Evolutionary conservation across 1,140 invertebrate genomes (phyloP).

Genomic region (Ectropis grisescens): DNA sequence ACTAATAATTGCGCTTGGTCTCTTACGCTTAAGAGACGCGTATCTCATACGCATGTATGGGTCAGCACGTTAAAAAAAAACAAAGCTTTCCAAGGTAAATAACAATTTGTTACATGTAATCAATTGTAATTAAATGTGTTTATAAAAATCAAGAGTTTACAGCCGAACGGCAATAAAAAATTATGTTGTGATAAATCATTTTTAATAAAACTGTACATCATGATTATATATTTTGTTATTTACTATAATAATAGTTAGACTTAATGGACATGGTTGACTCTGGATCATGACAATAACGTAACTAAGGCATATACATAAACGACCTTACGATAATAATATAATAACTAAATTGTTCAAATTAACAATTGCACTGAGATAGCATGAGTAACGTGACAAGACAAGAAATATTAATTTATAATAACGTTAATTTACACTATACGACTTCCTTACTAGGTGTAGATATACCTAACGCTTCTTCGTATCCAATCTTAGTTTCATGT

Average conservation of each 20-base stretch:
- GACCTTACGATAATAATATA: conserved; percentile 38
- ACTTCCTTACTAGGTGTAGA: conserved; percentile 93
- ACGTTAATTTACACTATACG: conserved; percentile 50
- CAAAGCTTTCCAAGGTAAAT: no score
- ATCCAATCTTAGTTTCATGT: conserved; percentile 68
- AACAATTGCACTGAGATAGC: conserved; percentile 59
- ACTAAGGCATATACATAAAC: conserved; percentile 33
- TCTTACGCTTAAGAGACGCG: no score
- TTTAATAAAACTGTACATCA: conserved; percentile 62
- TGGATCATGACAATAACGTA: conserved; percentile 30
- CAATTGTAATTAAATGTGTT: no score
- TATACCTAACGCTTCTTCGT: conserved; percentile 88
- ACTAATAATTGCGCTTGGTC: no score
- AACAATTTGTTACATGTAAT: no score
- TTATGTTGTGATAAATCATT: conserved; percentile 16
- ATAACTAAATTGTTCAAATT: conserved; percentile 55
- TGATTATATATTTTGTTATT: conserved; percentile 49
- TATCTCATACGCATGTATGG: no score
- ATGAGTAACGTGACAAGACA: conserved; percentile 28
- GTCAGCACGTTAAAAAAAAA: no score
- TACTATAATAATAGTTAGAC: conserved; percentile 30
- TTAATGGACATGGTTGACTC: conserved; percentile 54
- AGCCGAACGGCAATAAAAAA: no score
- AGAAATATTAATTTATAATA: conserved; percentile 4
- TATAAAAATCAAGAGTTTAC: no score